These are phyloP conservation scores for Chirona hameri DNA, from an alignment of 2,888 invertebrate genomes.

Conservation along the genomic window DNA sequence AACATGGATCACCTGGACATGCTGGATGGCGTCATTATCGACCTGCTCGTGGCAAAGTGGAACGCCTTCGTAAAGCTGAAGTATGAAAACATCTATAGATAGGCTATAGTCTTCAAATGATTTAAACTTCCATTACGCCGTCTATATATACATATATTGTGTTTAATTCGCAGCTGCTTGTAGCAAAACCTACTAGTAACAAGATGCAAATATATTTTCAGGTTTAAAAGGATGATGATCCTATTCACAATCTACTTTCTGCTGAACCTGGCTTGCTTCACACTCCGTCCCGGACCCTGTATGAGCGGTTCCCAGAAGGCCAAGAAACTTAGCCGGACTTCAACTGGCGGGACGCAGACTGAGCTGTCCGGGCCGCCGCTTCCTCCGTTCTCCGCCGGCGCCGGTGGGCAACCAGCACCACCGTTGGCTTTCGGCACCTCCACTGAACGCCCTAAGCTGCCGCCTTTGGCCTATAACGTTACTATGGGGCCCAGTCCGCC, in stretches of 20 bases:
- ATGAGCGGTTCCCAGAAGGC: background rate
- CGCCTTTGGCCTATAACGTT: too few species aligned
- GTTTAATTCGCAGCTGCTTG: too few species aligned
- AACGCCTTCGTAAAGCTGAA: conserved; percentile 87
- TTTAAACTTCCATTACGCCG: too few species aligned
- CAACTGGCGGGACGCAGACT: conserved; percentile 30
- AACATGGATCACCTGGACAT: conserved; percentile 91
- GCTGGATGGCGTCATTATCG: conserved; percentile 89
- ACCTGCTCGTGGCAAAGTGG: conserved; percentile 95
- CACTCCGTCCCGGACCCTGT: conserved; percentile 76
- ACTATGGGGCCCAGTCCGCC: background rate
- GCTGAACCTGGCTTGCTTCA: conserved; percentile 81
- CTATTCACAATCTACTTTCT: conserved; percentile 87
- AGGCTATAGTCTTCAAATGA: too few species aligned
- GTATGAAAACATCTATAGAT: conserved; percentile 43
- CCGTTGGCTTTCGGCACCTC: background rate
- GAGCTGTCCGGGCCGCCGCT: conserved; percentile 30
- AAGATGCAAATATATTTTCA: conserved; percentile 45
- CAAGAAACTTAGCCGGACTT: background rate
- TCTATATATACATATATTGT: too few species aligned
- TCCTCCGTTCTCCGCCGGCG: conserved; percentile 22
- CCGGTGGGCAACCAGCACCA: background rate
- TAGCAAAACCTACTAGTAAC: too few species aligned
- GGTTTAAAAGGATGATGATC: conserved; percentile 89
- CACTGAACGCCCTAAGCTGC: too few species aligned